A percentile compares a stretch with the other conserved stretches of the same genome.
Conservation (phyloP, 2,113 vertebrate genomes). For the Indri indri region DNA sequence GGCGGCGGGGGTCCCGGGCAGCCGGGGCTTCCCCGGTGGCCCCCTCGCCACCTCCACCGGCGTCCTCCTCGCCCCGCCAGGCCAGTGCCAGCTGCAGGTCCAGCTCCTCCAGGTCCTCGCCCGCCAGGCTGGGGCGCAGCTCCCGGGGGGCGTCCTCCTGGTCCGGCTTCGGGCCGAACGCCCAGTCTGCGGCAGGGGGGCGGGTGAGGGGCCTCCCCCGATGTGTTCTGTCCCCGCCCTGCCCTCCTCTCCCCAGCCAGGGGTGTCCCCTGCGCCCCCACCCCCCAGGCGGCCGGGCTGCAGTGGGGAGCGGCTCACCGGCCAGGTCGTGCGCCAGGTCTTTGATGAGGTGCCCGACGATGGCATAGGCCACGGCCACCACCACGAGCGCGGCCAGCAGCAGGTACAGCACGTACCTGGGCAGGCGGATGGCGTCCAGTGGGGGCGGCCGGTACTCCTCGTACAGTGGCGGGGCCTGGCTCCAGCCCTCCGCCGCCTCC, state of each 20-base stretch:
- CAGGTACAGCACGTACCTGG: slow-evolving; percentile 89
- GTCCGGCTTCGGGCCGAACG: slow-evolving; percentile 89
- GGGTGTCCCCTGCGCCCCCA: neutral
- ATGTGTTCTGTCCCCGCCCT: neutral
- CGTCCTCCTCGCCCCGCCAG: slow-evolving; percentile 42
- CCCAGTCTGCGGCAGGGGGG: slow-evolving; percentile 85
- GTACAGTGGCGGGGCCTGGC: slow-evolving; percentile 77
- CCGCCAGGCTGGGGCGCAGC: slow-evolving; percentile 68
- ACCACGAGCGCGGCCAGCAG: slow-evolving; percentile 88
- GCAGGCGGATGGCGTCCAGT: slow-evolving; percentile 90
- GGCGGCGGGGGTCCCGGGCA: fast-evolving
- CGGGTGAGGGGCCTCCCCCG: fast-evolving
- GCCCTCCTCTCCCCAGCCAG: too few relatives aligned
- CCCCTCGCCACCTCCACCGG: fast-evolving
- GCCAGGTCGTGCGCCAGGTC: slow-evolving; percentile 93
- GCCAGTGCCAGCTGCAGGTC: slow-evolving; percentile 79
- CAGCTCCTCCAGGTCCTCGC: slow-evolving; percentile 69
- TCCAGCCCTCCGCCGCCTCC: slow-evolving; percentile 56
- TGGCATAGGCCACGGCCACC: slow-evolving; percentile 90
- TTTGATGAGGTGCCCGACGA: slow-evolving; percentile 95
- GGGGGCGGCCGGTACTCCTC: slow-evolving; percentile 90
- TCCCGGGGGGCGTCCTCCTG: slow-evolving; percentile 83
- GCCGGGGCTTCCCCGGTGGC: fast-evolving
- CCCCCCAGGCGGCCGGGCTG: fast-evolving
- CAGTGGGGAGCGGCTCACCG: slow-evolving; percentile 80